phyloP scores from a whole-genome alignment of 1,140 invertebrate genomes.

The Proales similis region DNA sequence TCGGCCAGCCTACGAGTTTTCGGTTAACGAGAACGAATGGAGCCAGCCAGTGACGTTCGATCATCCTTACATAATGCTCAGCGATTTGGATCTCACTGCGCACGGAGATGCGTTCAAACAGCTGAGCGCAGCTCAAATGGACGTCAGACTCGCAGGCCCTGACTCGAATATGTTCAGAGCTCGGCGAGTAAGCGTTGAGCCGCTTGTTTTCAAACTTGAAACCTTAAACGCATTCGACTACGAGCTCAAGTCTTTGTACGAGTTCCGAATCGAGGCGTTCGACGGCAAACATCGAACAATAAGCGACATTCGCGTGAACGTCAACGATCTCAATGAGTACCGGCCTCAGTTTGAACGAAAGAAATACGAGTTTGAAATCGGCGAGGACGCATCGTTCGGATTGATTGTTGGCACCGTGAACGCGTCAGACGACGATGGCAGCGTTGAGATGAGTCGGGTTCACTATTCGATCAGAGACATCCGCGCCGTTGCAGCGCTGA shows the following conservation, averaged over 20 bases:
- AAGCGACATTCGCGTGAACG: conserved; percentile 8
- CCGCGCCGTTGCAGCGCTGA: too few relatives aligned
- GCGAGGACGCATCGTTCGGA: conserved; percentile 23
- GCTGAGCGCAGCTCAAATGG: conserved; percentile 19
- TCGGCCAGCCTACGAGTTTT: background rate
- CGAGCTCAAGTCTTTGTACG: conserved; percentile 1
- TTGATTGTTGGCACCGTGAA: background rate
- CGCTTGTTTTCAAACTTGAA: conserved; percentile 12
- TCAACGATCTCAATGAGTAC: conserved; percentile 22
- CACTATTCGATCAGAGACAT: conserved; percentile 18
- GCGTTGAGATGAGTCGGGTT: conserved; percentile 7
- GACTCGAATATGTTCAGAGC: conserved; percentile 15
- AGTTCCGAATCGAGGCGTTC: conserved; percentile 6
- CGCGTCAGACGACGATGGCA: conserved; percentile 13
- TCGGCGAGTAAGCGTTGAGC: background rate
- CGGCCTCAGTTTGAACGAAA: conserved; percentile 22
- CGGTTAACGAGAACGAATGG: conserved; percentile 15
- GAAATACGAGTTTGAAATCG: conserved; percentile 18
- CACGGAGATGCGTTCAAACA: conserved; percentile 4
- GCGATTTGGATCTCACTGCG: conserved; percentile 14
- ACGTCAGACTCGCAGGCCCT: conserved; percentile 1
- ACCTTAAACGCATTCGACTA: conserved; percentile 17
- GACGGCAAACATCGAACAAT: conserved; percentile 6
- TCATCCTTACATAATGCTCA: too few relatives aligned
- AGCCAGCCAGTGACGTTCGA: conserved; percentile 15